These are phyloP conservation scores for Palythoa heliodiscus DNA, from an alignment of 92 coral and sea anemone genomes.

Conservation along the genomic window DNA sequence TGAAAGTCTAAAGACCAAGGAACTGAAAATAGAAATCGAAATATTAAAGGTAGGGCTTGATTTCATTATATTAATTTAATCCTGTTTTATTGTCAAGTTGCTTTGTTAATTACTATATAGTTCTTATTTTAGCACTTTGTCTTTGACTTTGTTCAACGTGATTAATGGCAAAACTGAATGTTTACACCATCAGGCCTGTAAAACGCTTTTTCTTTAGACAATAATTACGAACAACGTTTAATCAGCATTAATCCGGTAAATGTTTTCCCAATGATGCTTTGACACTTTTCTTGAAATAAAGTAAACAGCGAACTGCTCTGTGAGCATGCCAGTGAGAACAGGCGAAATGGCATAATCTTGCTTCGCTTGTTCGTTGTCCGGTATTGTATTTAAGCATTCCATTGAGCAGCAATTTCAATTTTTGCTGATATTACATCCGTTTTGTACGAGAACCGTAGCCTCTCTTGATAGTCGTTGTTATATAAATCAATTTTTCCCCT, in stretches of 20 bases:
- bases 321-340: too few relatives aligned
- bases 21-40: neutral
- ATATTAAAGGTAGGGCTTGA: neutral
- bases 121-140: neutral
- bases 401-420: too few relatives aligned
- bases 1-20: neutral
- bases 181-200: neutral
- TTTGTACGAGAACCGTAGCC: too few relatives aligned
- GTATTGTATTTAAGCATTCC: too few relatives aligned
- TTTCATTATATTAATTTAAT: neutral
- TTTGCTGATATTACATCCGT: too few relatives aligned
- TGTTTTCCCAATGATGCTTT: too few relatives aligned
- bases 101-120: neutral
- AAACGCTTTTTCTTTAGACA: neutral
- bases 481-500: too few relatives aligned
- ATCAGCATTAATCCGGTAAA: neutral
- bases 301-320: too few relatives aligned
- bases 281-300: too few relatives aligned
- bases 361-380: too few relatives aligned
- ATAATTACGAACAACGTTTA: neutral
- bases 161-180: neutral
- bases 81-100: neutral
- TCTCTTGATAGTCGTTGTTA: too few relatives aligned
- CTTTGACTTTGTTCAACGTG: neutral
- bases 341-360: too few relatives aligned